Percentiles rank a stretch among this genome's conserved stretches.
phyloP scores from a whole-genome alignment of 1,140 invertebrate species.

The Aleiodes sp. region DNA sequence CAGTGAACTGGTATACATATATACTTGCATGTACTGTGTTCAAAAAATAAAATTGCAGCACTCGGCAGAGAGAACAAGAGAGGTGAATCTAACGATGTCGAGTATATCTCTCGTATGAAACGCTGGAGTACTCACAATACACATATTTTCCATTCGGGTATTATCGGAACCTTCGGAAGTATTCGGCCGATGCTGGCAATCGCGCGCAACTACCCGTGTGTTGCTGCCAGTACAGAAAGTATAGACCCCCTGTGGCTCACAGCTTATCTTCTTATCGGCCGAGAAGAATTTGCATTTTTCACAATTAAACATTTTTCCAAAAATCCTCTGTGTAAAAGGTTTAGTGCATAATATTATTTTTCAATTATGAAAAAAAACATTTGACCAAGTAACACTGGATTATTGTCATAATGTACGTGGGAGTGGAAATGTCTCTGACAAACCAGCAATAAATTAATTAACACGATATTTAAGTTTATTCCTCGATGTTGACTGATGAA shows the following conservation, averaged over 20 bases:
- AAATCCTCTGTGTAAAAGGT: too few species aligned
- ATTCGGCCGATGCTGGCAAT: conserved; percentile 49
- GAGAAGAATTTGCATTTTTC: background rate
- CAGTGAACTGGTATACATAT: too few species aligned
- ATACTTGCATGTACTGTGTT: too few species aligned
- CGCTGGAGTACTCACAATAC: background rate
- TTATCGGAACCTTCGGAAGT: conserved; percentile 18
- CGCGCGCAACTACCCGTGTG: conserved; percentile 45
- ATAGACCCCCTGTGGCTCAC: background rate
- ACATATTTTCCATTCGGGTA: background rate
- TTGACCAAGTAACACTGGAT: too few species aligned
- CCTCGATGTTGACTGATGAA: too few species aligned
- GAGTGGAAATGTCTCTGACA: too few species aligned
- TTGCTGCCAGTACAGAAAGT: background rate
- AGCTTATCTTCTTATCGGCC: background rate
- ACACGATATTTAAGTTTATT: too few species aligned
- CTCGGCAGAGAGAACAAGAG: background rate
- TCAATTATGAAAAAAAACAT: too few species aligned
- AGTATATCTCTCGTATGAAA: background rate
- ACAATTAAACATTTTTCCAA: background rate
- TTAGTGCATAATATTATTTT: too few species aligned
- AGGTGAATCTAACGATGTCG: conserved; percentile 1
- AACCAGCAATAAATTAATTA: too few species aligned
- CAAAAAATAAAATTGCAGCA: background rate
- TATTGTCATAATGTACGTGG: too few species aligned